Percentiles rank a stretch among this genome's conserved stretches.
Evolutionary conservation across 2,888 invertebrate genomes (phyloP).

Genomic region (Aromia moschata): DNA sequence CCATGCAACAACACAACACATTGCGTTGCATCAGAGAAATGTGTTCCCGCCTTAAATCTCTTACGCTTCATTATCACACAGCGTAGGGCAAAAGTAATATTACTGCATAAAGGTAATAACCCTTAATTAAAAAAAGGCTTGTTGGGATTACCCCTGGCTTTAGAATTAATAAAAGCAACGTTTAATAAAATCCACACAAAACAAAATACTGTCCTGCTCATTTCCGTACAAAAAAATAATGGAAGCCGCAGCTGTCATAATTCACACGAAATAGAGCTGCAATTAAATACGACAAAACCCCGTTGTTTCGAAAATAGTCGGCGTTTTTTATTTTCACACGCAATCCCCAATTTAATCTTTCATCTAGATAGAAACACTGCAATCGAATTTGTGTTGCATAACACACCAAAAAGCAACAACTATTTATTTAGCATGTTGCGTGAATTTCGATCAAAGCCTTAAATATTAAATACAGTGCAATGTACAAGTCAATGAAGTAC

Average conservation of each 20-base stretch:
- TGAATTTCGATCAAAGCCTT: no score
- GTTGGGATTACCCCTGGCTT: background rate
- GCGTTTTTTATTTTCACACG: background rate
- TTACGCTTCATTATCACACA: no score
- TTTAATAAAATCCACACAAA: background rate
- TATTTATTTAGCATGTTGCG: no score
- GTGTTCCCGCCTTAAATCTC: no score
- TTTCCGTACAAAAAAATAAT: background rate
- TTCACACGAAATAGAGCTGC: background rate
- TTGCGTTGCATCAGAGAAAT: no score
- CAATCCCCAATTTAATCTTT: background rate
- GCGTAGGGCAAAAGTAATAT: no score
- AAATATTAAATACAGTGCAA: background rate
- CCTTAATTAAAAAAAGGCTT: background rate
- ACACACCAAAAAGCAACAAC: no score
- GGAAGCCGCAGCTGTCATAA: background rate
- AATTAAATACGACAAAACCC: background rate
- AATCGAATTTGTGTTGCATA: no score
- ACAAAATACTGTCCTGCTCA: background rate
- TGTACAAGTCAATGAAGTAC: background rate
- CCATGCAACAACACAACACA: no score
- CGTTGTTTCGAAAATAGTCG: background rate
- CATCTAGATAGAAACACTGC: background rate
- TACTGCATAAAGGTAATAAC: no score
- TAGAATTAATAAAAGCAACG: background rate